These are phyloP conservation scores for Macroteleia sp. DNA, from an alignment of 2,888 invertebrate genomes.

Conservation along the genomic window DNA sequence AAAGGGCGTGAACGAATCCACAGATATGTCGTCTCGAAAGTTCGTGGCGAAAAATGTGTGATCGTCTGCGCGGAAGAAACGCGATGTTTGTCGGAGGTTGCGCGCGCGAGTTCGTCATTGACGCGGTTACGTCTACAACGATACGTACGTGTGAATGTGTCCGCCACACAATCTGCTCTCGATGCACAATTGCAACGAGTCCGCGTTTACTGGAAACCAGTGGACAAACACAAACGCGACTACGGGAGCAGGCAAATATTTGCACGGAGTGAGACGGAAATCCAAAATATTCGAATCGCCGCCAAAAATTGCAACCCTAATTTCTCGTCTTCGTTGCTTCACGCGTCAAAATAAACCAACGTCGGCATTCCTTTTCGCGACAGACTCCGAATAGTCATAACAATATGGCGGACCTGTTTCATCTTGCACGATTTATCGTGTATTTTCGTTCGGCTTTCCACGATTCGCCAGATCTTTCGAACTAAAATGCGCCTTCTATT, in stretches of 20 bases:
- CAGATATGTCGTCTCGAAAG: slow-evolving; percentile 6
- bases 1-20: too few species aligned
- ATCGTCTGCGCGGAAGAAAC: slow-evolving; percentile 26
- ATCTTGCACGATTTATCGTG: slow-evolving; percentile 50
- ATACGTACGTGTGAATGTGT: slow-evolving; percentile 18
- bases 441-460: not conserved
- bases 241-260: too few species aligned
- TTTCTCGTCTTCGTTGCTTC: too few species aligned
- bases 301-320: not conserved
- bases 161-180: slow-evolving; percentile 29
- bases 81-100: slow-evolving; percentile 22
- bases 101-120: slow-evolving; percentile 38
- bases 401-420: slow-evolving; percentile 64
- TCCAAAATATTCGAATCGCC: too few species aligned
- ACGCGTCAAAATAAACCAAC: slow-evolving; percentile 6
- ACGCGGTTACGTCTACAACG: slow-evolving; percentile 25
- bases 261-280: not conserved
- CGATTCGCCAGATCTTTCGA: too few species aligned
- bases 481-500: too few species aligned
- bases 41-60: slow-evolving; percentile 15
- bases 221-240: too few species aligned
- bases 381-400: slow-evolving; percentile 20
- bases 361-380: not conserved
- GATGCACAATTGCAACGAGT: slow-evolving; percentile 33
- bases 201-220: slow-evolving; percentile 18